phyloP scores from a whole-genome alignment of 2,113 vertebrate genomes.

The Alligator sinensis region DNA sequence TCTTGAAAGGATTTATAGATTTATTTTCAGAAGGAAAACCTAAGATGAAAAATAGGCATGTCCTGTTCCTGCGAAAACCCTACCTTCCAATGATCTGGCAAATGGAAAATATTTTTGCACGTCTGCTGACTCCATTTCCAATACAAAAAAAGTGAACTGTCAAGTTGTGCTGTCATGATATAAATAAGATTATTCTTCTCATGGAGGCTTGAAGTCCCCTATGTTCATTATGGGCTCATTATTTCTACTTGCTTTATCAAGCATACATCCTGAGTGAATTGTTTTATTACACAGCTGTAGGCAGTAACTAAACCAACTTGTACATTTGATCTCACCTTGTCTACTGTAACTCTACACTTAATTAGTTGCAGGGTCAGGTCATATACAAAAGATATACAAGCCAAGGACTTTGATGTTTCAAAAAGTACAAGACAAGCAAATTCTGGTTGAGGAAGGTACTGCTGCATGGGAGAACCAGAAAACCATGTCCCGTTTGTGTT shows the following conservation, averaged over 20 bases:
- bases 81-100: neutral
- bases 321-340: neutral
- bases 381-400: neutral
- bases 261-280: neutral
- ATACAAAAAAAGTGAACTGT: neutral
- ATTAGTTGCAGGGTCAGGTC: conserved; percentile 29
- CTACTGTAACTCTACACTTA: neutral
- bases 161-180: neutral
- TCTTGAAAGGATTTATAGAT: conserved; percentile 43
- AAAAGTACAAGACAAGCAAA: neutral
- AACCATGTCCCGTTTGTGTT: neutral
- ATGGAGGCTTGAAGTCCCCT: conserved; percentile 9
- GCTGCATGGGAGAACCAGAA: neutral
- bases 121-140: conserved; percentile 15
- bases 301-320: neutral
- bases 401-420: neutral
- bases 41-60: conserved; percentile 23
- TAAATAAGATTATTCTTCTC: neutral
- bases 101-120: neutral
- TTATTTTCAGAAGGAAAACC: neutral
- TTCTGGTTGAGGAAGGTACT: neutral
- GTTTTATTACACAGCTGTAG: neutral
- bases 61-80: neutral
- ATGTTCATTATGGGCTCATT: neutral
- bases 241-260: neutral